Conservation (phyloP, 2,797 vertebrate species). For the Prunella strophiata region DNA sequence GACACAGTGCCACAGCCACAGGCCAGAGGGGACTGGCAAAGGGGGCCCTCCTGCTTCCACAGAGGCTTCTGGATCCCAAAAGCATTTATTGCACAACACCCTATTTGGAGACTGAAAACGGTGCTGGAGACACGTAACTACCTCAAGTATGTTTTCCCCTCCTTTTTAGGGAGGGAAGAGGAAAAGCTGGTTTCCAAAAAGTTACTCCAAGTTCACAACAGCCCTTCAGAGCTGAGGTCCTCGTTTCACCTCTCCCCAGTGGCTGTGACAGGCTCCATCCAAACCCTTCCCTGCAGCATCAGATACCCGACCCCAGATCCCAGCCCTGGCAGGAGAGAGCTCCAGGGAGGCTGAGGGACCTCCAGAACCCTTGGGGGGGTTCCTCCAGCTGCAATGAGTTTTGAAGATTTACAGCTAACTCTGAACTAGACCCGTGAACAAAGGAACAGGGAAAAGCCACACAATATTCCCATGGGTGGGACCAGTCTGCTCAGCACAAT, state of each 20-base stretch:
- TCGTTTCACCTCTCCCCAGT: not conserved
- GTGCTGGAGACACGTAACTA: slow-evolving; percentile 24
- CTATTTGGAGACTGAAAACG: slow-evolving; percentile 38
- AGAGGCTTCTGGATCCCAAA: not conserved
- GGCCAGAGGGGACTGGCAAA: not conserved
- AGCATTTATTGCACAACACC: slow-evolving; percentile 35
- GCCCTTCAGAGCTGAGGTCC: not conserved
- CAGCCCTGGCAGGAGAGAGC: not conserved
- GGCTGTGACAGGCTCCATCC: fast-evolving
- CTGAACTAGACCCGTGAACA: not conserved
- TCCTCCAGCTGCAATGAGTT: not conserved
- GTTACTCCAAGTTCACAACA: slow-evolving; percentile 7
- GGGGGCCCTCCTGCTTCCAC: not conserved
- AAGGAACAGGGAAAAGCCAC: not conserved
- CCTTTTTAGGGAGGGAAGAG: slow-evolving; percentile 61
- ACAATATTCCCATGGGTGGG: not conserved
- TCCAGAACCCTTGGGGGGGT: fast-evolving
- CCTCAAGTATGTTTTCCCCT: slow-evolving; percentile 62
- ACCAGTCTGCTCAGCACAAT: not conserved
- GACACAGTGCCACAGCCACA: not conserved
- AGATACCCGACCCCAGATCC: not conserved
- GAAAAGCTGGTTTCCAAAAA: slow-evolving; percentile 57
- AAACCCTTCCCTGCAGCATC: not conserved
- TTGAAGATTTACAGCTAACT: not conserved
- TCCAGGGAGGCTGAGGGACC: not conserved